Percentiles rank a stretch among this genome's conserved stretches.
These are phyloP conservation scores for Heterodera carotae DNA, from an alignment of 1,140 invertebrate genomes.

Conservation along the genomic window DNA sequence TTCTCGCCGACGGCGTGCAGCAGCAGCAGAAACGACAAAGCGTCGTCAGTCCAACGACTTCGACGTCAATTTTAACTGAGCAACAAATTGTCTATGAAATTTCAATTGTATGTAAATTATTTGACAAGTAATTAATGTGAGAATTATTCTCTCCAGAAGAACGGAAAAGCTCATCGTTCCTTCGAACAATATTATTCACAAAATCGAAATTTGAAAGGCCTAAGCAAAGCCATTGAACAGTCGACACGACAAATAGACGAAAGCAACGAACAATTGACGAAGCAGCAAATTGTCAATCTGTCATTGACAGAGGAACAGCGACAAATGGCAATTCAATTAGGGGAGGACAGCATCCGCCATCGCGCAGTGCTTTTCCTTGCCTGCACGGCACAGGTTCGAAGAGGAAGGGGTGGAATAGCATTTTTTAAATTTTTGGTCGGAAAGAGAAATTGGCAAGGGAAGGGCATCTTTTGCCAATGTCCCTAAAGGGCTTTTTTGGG, in stretches of 20 bases:
- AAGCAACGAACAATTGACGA: not conserved
- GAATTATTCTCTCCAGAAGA: not conserved
- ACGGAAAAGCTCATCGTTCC: slow-evolving; percentile 8
- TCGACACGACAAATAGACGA: not conserved
- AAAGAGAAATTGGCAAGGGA: too few relatives aligned
- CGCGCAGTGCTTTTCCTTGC: slow-evolving; percentile 15
- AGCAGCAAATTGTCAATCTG: not conserved
- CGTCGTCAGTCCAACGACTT: not conserved
- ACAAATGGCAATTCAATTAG: slow-evolving; percentile 12
- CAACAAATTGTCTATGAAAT: slow-evolving; percentile 30
- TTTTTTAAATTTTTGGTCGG: not conserved
- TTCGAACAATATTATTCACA: slow-evolving; percentile 22
- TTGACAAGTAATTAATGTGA: not conserved
- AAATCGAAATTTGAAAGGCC: slow-evolving; percentile 11
- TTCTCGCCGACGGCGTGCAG: not conserved
- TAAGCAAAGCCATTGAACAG: not conserved
- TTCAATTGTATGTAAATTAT: not conserved
- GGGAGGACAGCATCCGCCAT: slow-evolving; percentile 17
- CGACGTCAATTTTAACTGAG: not conserved
- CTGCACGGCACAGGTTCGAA: slow-evolving; percentile 18
- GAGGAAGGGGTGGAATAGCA: not conserved
- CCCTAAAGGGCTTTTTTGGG: not conserved
- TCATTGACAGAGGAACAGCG: slow-evolving; percentile 5
- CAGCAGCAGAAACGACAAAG: not conserved
- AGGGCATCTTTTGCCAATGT: too few relatives aligned